Conservation (phyloP, 2,888 invertebrate genomes). For the Alloplasta piceator region DNA sequence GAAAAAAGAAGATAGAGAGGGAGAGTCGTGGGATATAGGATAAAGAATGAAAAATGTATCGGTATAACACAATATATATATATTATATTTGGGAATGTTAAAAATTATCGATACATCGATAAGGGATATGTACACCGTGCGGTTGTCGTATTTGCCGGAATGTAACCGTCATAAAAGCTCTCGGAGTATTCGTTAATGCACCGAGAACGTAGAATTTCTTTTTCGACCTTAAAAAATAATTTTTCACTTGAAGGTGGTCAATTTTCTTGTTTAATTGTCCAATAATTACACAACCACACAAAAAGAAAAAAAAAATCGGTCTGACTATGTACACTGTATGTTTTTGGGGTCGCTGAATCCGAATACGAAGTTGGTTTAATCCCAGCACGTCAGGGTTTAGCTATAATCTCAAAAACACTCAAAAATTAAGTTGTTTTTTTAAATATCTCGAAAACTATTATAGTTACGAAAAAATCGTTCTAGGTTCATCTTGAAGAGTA, state of each 20-base stretch:
- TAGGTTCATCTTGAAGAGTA: too few species aligned
- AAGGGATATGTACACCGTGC: conserved; percentile 15
- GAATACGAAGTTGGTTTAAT: too few species aligned
- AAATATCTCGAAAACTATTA: too few species aligned
- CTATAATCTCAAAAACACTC: too few species aligned
- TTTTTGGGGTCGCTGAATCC: too few species aligned
- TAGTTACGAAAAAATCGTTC: too few species aligned
- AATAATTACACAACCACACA: too few species aligned
- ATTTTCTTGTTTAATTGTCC: background rate
- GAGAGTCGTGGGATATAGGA: conserved; percentile 18
- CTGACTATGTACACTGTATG: too few species aligned
- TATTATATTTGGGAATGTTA: conserved; percentile 57
- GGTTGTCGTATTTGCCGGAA: conserved; percentile 19
- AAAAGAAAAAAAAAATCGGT: too few species aligned
- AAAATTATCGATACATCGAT: conserved; percentile 63
- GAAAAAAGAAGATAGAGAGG: conserved; percentile 64
- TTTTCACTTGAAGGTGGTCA: background rate
- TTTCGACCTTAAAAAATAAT: background rate
- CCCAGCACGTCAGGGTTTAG: too few species aligned
- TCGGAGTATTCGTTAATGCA: background rate
- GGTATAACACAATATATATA: conserved; percentile 46
- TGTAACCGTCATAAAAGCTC: conserved; percentile 1
- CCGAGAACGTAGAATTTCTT: background rate
- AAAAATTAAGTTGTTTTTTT: too few species aligned
- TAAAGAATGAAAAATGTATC: conserved; percentile 63